phyloP scores from a whole-genome alignment of 2,888 invertebrate species.

The Chalcis sispes region DNA sequence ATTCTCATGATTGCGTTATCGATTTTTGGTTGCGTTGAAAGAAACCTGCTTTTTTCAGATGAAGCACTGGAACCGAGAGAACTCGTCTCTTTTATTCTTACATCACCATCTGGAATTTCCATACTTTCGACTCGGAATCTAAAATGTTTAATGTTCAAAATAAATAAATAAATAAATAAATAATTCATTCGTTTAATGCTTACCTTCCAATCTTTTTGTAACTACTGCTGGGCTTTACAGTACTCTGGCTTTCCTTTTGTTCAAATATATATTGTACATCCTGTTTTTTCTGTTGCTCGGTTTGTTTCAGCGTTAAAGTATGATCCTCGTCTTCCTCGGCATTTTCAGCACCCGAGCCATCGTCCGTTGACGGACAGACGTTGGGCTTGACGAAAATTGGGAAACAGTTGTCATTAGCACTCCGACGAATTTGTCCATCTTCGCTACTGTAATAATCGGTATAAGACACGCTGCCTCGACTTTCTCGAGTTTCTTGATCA shows the following conservation, averaged over 20 bases:
- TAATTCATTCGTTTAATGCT: conserved; percentile 4
- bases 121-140: conserved; percentile 74
- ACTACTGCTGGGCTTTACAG: conserved; percentile 64
- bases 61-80: conserved; percentile 39
- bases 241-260: conserved; percentile 60
- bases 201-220: conserved; percentile 74
- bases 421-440: conserved; percentile 72
- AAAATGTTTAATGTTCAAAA: conserved; percentile 28
- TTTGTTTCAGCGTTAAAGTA: conserved; percentile 71
- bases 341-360: conserved; percentile 62
- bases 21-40: not conserved
- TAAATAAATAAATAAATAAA: not conserved
- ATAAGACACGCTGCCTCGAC: conserved; percentile 74
- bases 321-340: conserved; percentile 73
- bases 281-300: conserved; percentile 72
- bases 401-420: conserved; percentile 59
- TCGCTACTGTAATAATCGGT: conserved; percentile 75
- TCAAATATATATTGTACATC: conserved; percentile 73
- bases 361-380: conserved; percentile 46
- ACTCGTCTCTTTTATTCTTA: conserved; percentile 69
- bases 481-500: conserved; percentile 70
- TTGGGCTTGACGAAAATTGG: conserved; percentile 51
- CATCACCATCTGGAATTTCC: conserved; percentile 72
- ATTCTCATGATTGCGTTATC: not conserved
- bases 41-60: conserved; percentile 18